Evolutionary conservation across 2,888 invertebrate genomes (phyloP).

Genomic region (Macrophya annulata): DNA sequence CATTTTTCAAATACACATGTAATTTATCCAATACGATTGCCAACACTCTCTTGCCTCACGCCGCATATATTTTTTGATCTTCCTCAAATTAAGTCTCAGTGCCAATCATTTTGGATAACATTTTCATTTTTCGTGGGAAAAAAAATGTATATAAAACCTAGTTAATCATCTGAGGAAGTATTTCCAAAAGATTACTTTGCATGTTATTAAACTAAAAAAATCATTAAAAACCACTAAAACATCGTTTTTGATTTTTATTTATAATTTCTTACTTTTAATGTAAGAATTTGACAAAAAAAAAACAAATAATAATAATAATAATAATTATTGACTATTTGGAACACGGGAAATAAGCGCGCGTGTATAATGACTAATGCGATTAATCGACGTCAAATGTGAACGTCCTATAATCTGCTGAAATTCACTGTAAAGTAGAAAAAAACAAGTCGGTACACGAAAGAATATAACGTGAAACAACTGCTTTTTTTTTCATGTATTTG

Average conservation of each 20-base stretch:
- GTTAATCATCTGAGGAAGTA: not conserved
- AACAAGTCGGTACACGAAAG: not conserved
- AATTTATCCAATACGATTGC: no score
- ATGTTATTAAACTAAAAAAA: not conserved
- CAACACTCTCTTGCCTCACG: no score
- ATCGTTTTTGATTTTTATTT: not conserved
- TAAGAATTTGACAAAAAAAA: no score
- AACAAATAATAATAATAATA: no score
- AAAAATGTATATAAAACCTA: not conserved
- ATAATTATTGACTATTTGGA: not conserved
- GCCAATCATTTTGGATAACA: no score
- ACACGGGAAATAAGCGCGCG: not conserved
- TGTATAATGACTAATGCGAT: not conserved
- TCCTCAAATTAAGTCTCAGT: no score
- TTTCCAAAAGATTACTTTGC: not conserved
- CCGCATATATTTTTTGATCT: no score
- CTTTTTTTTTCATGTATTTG: not conserved
- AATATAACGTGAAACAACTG: conserved; percentile 9
- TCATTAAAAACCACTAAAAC: not conserved
- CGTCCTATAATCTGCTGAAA: conserved; percentile 13
- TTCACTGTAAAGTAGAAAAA: not conserved
- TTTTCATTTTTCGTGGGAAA: no score
- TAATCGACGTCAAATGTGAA: not conserved
- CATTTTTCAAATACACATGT: no score
- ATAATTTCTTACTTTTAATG: not conserved